phyloP scores from a whole-genome alignment of 2,797 vertebrate genomes.

The Siniperca obscura region DNA sequence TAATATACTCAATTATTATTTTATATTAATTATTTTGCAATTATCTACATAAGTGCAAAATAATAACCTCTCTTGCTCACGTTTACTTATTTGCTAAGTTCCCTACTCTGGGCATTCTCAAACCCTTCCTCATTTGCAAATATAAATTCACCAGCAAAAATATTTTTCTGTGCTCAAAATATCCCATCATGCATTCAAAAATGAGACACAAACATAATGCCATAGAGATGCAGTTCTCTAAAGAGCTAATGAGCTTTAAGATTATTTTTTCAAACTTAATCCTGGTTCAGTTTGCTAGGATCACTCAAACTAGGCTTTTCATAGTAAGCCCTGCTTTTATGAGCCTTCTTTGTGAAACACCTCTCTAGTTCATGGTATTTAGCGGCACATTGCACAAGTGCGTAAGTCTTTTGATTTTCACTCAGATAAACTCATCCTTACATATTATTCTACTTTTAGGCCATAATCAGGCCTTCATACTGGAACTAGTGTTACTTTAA shows the following conservation, averaged over 20 bases:
- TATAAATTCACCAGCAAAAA: neutral
- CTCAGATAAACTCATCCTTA: neutral
- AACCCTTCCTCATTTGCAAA: neutral
- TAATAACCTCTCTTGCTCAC: neutral
- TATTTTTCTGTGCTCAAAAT: neutral
- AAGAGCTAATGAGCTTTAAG: neutral
- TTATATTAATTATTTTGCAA: no score
- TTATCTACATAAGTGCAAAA: neutral
- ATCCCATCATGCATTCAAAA: neutral
- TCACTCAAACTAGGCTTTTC: neutral
- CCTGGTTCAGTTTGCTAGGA: neutral
- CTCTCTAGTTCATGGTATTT: slow-evolving; percentile 14
- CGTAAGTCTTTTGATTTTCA: slow-evolving; percentile 12
- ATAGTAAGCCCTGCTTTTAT: neutral
- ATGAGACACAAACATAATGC: neutral
- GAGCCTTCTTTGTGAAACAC: slow-evolving; percentile 20
- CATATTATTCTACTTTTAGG: slow-evolving; percentile 20
- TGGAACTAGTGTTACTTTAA: neutral
- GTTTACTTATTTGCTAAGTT: neutral
- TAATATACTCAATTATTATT: no score
- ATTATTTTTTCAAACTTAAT: neutral
- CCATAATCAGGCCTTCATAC: slow-evolving; percentile 8
- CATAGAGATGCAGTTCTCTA: neutral
- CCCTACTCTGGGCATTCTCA: neutral
- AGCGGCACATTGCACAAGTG: slow-evolving; percentile 4